Conservation (phyloP, 2,113 vertebrate genomes). For the Sinosuthora webbiana region DNA sequence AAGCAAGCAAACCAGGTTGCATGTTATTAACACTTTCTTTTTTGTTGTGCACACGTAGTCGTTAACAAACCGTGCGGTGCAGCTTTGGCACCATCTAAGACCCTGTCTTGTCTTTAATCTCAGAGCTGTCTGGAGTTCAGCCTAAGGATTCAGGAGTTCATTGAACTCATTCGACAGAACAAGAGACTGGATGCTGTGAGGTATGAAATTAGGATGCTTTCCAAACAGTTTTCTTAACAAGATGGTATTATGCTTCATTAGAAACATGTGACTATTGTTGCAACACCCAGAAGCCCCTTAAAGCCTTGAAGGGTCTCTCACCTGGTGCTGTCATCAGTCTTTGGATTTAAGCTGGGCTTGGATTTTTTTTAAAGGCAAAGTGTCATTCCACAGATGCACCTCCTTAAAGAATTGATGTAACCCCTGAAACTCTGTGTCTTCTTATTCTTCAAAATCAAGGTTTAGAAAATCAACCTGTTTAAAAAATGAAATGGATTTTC, state of each 20-base stretch:
- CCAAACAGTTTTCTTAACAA: not conserved
- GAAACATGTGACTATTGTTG: not conserved
- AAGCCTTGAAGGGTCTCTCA: not conserved
- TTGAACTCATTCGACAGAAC: slow-evolving; percentile 98
- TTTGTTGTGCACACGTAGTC: not conserved
- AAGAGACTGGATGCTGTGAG: slow-evolving; percentile 98
- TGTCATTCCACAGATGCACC: not conserved
- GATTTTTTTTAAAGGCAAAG: not conserved
- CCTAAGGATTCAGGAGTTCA: slow-evolving; percentile 98
- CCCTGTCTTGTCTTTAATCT: slow-evolving; percentile 55
- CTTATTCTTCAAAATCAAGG: not conserved
- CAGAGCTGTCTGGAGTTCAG: slow-evolving; percentile 99
- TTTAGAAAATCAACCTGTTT: not conserved
- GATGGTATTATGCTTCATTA: not conserved
- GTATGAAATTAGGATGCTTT: slow-evolving; percentile 72
- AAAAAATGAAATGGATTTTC: not conserved
- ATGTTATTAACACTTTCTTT: slow-evolving; percentile 4
- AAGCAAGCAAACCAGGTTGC: slow-evolving; percentile 31
- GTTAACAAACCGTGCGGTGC: not conserved
- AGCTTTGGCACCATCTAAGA: not conserved
- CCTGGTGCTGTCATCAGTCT: not conserved
- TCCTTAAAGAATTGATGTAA: not conserved
- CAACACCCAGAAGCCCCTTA: not conserved
- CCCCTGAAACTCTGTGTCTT: not conserved
- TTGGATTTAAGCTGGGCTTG: not conserved